phyloP scores from a whole-genome alignment of 2,888 invertebrate genomes.

The Mimas tiliae region DNA sequence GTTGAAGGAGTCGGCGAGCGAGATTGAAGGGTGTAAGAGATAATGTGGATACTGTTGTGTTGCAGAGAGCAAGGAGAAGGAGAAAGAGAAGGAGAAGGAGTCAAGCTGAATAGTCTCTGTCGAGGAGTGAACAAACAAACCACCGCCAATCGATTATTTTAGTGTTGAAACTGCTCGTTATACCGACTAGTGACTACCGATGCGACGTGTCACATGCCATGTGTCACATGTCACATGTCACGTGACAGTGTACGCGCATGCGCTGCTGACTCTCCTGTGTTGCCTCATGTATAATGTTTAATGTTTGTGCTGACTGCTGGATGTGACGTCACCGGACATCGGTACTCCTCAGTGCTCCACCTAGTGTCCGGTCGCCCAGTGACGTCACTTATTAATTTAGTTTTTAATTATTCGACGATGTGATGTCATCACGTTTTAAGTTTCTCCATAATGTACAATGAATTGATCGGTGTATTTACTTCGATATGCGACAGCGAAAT shows the following conservation, averaged over 20 bases:
- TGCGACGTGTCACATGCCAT: slow-evolving; percentile 31
- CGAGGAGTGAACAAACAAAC: slow-evolving; percentile 78
- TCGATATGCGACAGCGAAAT: slow-evolving; percentile 71
- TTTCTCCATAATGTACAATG: slow-evolving; percentile 4
- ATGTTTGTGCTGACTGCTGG: slow-evolving; percentile 17
- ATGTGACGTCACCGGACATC: neutral
- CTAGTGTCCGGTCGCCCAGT: slow-evolving; percentile 49
- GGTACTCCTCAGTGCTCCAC: neutral
- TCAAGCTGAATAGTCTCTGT: slow-evolving; percentile 86
- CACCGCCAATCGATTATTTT: slow-evolving; percentile 84
- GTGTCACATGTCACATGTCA: slow-evolving; percentile 30
- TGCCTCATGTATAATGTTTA: slow-evolving; percentile 63
- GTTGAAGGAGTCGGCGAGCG: too few species aligned
- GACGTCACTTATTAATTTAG: slow-evolving; percentile 61
- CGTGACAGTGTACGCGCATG: slow-evolving; percentile 28
- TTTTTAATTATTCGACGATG: slow-evolving; percentile 63
- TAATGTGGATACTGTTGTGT: slow-evolving; percentile 37
- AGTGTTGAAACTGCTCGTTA: slow-evolving; percentile 66
- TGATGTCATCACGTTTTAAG: slow-evolving; percentile 59
- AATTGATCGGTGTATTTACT: slow-evolving; percentile 32
- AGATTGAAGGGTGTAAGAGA: neutral
- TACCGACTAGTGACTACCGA: slow-evolving; percentile 31
- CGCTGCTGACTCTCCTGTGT: slow-evolving; percentile 59
- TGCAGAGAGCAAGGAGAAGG: slow-evolving; percentile 89
- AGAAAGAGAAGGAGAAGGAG: slow-evolving; percentile 88